Conservation (phyloP, 2,888 invertebrate species). For the Pollenia amentaria region DNA sequence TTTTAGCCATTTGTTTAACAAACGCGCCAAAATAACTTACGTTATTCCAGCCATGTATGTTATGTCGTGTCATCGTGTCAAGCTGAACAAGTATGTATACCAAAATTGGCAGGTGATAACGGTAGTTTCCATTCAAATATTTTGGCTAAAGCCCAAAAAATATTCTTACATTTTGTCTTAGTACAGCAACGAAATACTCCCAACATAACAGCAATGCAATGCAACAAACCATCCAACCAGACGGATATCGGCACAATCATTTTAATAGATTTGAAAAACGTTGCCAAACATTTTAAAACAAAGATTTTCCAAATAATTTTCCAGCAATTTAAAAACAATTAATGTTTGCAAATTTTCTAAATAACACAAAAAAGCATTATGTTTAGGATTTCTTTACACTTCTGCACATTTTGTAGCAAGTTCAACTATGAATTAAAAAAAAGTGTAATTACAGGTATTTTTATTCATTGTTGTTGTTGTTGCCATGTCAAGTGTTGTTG, state of each 20-base stretch:
- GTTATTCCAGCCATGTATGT: slow-evolving; percentile 25
- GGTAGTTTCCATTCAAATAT: slow-evolving; percentile 46
- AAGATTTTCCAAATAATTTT: slow-evolving; percentile 69
- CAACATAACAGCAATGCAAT: slow-evolving; percentile 8
- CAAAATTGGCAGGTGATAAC: slow-evolving; percentile 71
- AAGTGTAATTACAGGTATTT: slow-evolving; percentile 31
- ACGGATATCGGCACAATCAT: slow-evolving; percentile 2
- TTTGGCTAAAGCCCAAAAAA: slow-evolving; percentile 69
- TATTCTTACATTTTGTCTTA: slow-evolving; percentile 10
- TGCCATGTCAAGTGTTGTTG: slow-evolving; percentile 2
- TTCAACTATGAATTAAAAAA: slow-evolving; percentile 27
- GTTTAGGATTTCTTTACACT: background rate
- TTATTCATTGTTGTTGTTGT: slow-evolving; percentile 13
- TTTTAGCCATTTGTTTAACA: slow-evolving; percentile 48
- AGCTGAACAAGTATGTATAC: slow-evolving; percentile 16
- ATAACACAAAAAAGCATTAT: slow-evolving; percentile 11
- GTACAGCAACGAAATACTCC: background rate
- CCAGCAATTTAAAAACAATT: slow-evolving; percentile 73
- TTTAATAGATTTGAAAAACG: slow-evolving; percentile 36
- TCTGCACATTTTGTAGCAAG: slow-evolving; percentile 14
- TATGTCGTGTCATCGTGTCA: slow-evolving; percentile 67
- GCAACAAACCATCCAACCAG: background rate
- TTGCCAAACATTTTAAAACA: slow-evolving; percentile 59
- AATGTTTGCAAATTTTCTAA: slow-evolving; percentile 57
- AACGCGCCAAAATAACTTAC: slow-evolving; percentile 67